Evolutionary conservation across 2,797 vertebrate species (phyloP).

Genomic region (Echeneis naucrates): DNA sequence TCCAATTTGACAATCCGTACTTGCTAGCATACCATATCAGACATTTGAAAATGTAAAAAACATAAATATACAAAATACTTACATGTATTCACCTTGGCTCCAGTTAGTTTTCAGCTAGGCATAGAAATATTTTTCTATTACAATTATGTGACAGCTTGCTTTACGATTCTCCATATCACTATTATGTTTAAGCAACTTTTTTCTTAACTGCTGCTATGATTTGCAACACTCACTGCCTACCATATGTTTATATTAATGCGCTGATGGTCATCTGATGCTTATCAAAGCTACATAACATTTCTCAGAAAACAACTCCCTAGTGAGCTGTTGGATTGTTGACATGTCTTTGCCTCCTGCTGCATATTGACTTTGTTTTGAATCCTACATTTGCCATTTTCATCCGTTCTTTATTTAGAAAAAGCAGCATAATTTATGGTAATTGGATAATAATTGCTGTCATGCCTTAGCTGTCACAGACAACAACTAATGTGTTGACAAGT

Average conservation of each 20-base stretch:
- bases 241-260: not conserved
- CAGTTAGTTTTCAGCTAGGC: not conserved
- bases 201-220: not conserved
- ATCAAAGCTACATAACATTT: not conserved
- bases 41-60: not conserved
- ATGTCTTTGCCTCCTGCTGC: slow-evolving; percentile 6
- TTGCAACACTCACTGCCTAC: not conserved
- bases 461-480: not conserved
- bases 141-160: slow-evolving; percentile 5
- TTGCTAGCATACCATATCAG: not conserved
- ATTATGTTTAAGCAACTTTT: not conserved
- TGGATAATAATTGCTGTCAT: not conserved
- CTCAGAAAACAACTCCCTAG: not conserved
- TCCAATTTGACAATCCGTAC: not conserved
- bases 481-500: not conserved
- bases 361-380: not conserved
- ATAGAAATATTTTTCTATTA: not conserved
- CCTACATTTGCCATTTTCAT: not conserved
- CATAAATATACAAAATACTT: not conserved
- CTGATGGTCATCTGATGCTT: not conserved
- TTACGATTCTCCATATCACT: not conserved
- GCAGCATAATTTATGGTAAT: not conserved
- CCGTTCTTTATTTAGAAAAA: not conserved
- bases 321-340: slow-evolving; percentile 2
- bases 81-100: not conserved